phyloP scores from a whole-genome alignment of 1,140 invertebrate species.

The Drosophila sproati region DNA sequence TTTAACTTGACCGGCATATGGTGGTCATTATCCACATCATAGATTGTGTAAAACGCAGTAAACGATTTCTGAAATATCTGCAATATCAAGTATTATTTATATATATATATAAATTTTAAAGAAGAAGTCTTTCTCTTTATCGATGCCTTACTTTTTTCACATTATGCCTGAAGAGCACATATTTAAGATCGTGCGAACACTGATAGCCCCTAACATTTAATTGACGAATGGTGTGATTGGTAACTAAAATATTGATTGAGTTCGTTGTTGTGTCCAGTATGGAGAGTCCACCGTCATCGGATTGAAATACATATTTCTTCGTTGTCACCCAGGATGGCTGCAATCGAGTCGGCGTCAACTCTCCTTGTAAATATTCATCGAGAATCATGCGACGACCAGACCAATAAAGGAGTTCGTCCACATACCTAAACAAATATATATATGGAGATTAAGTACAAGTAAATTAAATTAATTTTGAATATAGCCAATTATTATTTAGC shows the following conservation, averaged over 20 bases:
- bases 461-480: too few relatives aligned
- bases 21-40: slow-evolving; percentile 93
- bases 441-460: too few relatives aligned
- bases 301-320: slow-evolving; percentile 92
- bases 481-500: too few relatives aligned
- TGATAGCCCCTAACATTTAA: slow-evolving; percentile 93
- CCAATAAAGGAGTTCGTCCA: slow-evolving; percentile 94
- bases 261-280: slow-evolving; percentile 91
- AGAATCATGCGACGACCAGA: slow-evolving; percentile 92
- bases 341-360: slow-evolving; percentile 89
- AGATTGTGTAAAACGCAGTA: slow-evolving; percentile 93
- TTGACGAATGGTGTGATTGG: slow-evolving; percentile 93
- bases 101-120: neutral
- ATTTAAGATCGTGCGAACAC: slow-evolving; percentile 91
- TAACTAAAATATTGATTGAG: slow-evolving; percentile 90
- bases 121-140: too few relatives aligned
- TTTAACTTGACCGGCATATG: slow-evolving; percentile 91
- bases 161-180: slow-evolving; percentile 93
- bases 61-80: slow-evolving; percentile 93
- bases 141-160: slow-evolving; percentile 90
- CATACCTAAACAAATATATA: slow-evolving; percentile 86
- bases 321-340: slow-evolving; percentile 91
- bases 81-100: slow-evolving; percentile 71
- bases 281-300: slow-evolving; percentile 91
- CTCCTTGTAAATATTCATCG: slow-evolving; percentile 91